phyloP scores from a whole-genome alignment of 2,113 vertebrate genomes.

The Plecotus auritus region DNA sequence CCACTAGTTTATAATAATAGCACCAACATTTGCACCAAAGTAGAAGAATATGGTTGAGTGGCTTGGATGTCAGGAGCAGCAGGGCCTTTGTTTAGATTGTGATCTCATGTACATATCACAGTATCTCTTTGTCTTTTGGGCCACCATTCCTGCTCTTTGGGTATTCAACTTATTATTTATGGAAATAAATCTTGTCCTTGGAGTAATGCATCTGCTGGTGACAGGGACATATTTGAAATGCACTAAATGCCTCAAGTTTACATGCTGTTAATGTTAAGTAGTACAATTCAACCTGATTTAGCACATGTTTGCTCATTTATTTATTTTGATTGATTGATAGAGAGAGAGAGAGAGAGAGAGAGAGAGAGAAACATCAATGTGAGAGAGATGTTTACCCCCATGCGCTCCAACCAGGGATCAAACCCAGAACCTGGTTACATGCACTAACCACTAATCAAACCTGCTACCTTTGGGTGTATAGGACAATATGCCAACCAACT shows the following conservation, averaged over 20 bases:
- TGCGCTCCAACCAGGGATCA: too few relatives aligned
- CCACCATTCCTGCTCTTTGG: neutral
- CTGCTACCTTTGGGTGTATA: too few relatives aligned
- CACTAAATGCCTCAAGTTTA: neutral
- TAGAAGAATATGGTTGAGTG: neutral
- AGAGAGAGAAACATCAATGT: too few relatives aligned
- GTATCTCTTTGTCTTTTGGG: neutral
- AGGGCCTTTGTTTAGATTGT: neutral
- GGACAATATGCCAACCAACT: too few relatives aligned
- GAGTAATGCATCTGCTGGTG: neutral
- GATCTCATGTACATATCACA: neutral
- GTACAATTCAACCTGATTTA: neutral
- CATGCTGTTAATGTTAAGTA: neutral
- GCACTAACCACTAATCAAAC: too few relatives aligned
- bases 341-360: too few relatives aligned
- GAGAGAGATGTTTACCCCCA: too few relatives aligned
- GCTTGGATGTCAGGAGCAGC: neutral
- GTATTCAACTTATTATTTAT: slow-evolving; percentile 20
- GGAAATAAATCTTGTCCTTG: slow-evolving; percentile 4
- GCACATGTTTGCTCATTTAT: neutral
- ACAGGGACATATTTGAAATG: neutral
- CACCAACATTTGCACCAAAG: neutral
- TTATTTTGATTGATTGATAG: too few relatives aligned
- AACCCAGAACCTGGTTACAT: too few relatives aligned
- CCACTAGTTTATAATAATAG: neutral